Base-by-base conservation (phyloP, 2,888 invertebrate species). In the Caenorhabditis sp. region DNA sequence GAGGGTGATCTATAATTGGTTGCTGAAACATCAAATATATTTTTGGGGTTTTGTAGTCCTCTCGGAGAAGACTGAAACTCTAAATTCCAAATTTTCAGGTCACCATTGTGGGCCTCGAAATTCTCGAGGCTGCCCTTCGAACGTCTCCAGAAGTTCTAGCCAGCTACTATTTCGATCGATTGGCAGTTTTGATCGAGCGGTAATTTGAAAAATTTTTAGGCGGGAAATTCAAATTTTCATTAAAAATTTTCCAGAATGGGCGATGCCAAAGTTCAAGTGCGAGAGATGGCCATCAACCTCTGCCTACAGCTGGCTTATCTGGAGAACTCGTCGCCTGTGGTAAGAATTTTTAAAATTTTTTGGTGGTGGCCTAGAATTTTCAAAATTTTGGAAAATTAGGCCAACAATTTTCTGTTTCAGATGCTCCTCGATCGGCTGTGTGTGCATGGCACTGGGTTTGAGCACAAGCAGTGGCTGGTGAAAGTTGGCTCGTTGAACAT, bases 381-480 rank as follows among this genome's bases (percentile, higher is more conserved):
- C 2, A 28, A 31, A 31, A 31, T 31, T 31, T 31, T 31, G 31
- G 7, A 31, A 31, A 31, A 31, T 14, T 5, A 44, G 0, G 7
- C 31, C 31, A n/a, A 5, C n/a, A 47, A 1, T 47, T 47, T 12
- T 2, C 2, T 47, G n/a, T 47, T 76, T 35, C 59, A 81, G 77
- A 83, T 83, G 70, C 63, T 83, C 2, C 51, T 83, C 0, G 83
- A 83, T 19, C 61, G 83, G 12, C 44, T 83, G 1, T 58, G 58
- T 7, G 31, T 22, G 0, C 54, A 51, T 6, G 75, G 66, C 6
- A 83, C 79, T 5, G 83, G 83, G 14, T 80, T 83, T 35, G 72
- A 64, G 35, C 83, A 83, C 66, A 80, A 80, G 24, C 83, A 83
- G 26, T 80, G 75, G 80, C 61, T 83, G 0, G 83, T 83, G 22